Evolutionary conservation across 2,113 vertebrate genomes (phyloP), one percentile per base, ranked within the genome.

Genomic region (Brienomyrus brachyistius): DNA sequence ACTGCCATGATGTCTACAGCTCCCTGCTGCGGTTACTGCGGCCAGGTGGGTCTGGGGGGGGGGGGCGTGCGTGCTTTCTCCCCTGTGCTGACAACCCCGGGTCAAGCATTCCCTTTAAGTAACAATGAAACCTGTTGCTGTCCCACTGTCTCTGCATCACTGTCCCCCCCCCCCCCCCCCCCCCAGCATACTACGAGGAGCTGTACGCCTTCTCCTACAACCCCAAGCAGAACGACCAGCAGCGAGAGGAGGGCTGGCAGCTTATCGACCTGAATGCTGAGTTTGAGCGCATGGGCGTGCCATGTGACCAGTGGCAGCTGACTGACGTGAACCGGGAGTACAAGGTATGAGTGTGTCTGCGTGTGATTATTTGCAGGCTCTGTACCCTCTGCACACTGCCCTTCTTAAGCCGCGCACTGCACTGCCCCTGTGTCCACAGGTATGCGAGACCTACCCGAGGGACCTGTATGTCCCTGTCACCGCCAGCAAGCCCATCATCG

Each of bases 201-300:
- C 96, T 99, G 2, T 99, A 99, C 85, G 98, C 98, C 0, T 99
- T 99, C 94, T 98, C 98, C 87, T 99, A 99, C 93, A 99, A 99
- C 94, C 98, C 98, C 86, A 98, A 99, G 94, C 98, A 98, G 96
- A 99, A 97, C 4, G 97, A 99, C 90, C 95, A 96, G 7, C 97
- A 99, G 92, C 95, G 97, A 77, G 96, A 96, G 47, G 97, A 96
- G 89, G 98, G 98, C 1, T 99, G 98, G 98, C 96, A 99, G 90
- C 95, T 98, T 82, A 96, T 99, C 45, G 97, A 97, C 92, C 95
- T 99, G 40, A 93, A 94, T 43, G 95, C 97, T 0, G 98, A 99
- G 91, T 99, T 97, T 91, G 95, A 96, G 93, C 95, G 98, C 86
- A 99, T 99, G 98, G 98, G 98, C 0, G 97, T 99, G 90, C 97